Evolutionary conservation across 2,888 invertebrate genomes (phyloP).

Genomic region (Agrilus mali): DNA sequence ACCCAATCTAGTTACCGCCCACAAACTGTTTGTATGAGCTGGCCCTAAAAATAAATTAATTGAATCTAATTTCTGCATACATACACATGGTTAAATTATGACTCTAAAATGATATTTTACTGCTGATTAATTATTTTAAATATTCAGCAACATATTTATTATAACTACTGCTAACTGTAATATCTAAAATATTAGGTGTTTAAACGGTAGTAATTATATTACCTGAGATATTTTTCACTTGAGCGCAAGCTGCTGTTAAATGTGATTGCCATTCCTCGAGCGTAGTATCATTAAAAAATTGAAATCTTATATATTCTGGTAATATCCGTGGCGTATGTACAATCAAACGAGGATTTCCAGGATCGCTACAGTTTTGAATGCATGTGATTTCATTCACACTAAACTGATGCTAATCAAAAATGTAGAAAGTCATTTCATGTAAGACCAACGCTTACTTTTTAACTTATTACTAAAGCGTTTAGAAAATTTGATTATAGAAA

Average conservation of each 20-base stretch:
- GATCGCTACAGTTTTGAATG: constrained; percentile 67
- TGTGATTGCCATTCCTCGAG: constrained; percentile 83
- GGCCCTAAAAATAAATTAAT: constrained; percentile 33
- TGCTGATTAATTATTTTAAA: not conserved
- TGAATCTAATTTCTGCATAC: not conserved
- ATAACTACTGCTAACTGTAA: not conserved
- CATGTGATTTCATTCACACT: constrained; percentile 66
- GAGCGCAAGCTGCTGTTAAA: constrained; percentile 47
- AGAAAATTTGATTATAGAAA: too few relatives aligned
- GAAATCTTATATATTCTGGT: constrained; percentile 52
- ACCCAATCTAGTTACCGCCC: constrained; percentile 66
- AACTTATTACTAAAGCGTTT: not conserved
- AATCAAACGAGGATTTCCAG: constrained; percentile 62
- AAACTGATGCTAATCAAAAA: constrained; percentile 44
- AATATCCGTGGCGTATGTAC: constrained; percentile 57
- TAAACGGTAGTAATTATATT: constrained; percentile 3
- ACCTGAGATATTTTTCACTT: constrained; percentile 25
- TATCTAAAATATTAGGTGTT: not conserved
- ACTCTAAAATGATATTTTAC: not conserved
- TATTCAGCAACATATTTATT: not conserved
- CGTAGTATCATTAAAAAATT: constrained; percentile 71
- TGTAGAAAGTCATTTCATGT: constrained; percentile 1
- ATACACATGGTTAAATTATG: not conserved
- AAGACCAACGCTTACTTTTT: not conserved
- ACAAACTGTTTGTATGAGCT: constrained; percentile 60